phyloP scores from a whole-genome alignment of 2,113 vertebrate genomes.

The Alosa alosa region DNA sequence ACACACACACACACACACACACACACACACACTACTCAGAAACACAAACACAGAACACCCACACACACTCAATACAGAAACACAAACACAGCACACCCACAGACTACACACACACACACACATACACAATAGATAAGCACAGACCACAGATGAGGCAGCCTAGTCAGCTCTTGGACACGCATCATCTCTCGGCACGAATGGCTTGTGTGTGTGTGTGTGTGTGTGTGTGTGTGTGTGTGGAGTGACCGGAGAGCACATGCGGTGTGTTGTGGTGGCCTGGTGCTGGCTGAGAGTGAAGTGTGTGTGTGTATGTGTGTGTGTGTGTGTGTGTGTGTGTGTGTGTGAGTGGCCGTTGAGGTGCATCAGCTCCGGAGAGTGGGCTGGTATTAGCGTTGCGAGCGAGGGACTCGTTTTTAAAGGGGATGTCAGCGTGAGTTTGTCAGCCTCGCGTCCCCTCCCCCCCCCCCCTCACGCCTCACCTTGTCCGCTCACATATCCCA shows the following conservation, averaged over 20 bases:
- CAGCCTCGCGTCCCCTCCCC: constrained; percentile 11
- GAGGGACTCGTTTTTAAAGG: background rate
- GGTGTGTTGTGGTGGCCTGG: background rate
- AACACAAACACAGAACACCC: background rate
- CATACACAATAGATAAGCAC: constrained; percentile 14
- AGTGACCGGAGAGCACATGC: background rate
- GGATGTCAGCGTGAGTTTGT: constrained; percentile 15
- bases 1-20: background rate
- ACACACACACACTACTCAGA: background rate
- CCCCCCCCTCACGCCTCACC: background rate
- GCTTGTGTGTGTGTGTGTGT: background rate
- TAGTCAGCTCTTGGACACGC: constrained; percentile 11
- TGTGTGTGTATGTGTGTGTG: background rate
- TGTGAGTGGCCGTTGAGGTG: background rate
- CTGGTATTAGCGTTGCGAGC: background rate
- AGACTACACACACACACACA: background rate
- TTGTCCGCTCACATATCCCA: constrained; percentile 47
- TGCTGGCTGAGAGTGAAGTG: background rate
- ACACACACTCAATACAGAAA: background rate
- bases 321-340: background rate
- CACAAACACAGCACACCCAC: background rate
- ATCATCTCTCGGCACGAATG: background rate
- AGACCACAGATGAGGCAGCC: background rate
- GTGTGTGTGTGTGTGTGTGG: background rate
- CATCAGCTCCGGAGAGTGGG: background rate